Base-by-base conservation (phyloP, 2,888 invertebrate species). In the Lycocerus yunnanus region DNA sequence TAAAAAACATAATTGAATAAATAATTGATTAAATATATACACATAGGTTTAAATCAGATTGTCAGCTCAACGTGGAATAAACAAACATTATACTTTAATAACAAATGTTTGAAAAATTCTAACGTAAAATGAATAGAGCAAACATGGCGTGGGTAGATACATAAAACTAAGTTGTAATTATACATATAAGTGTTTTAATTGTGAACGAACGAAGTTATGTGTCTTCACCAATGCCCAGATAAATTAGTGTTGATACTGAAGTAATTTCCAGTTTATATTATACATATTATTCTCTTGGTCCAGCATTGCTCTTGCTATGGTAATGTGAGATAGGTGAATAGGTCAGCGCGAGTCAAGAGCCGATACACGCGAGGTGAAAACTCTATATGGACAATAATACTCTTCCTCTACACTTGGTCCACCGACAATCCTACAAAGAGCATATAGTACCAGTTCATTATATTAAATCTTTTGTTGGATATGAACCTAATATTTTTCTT, bases 261-360 rank as follows among this genome's bases (percentile, higher is more conserved):
- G 71, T 68, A 76, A 73, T 77, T 72, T 76, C 68, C 69, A 69
- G 69, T 68, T 68, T 65, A 75, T 75, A 77, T 79, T 77, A 79
- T 81, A 80, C 79, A 77, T 78, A 78, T 77, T 77, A 82, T 78
- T 82, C 79, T 76, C 78, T 81, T 85, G 85, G 85, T 83, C 85
- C 83, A 82, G 82, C 81, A 79, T 79, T 81, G 82, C 80, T 82
- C 80, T 81, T 81, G 82, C 82, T 84, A 84, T 85, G 86, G 85
- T 86, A 86, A 86, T 86, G 86, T 86, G 86, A 86, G 86, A 86
- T 86, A 86, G 86, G 86, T 83, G 85, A 85, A 84, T 83, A 85
- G 86, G 85, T 86, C 86, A 86, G 83, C 82, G 79, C 82, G 84
- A 85, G 86, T 86, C 86, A 86, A 85, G 84, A 86, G 85, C 85